Evolutionary conservation across 2,888 invertebrate genomes (phyloP), one percentile per base, ranked within the genome.

Genomic region (Caradrina kadenii): DNA sequence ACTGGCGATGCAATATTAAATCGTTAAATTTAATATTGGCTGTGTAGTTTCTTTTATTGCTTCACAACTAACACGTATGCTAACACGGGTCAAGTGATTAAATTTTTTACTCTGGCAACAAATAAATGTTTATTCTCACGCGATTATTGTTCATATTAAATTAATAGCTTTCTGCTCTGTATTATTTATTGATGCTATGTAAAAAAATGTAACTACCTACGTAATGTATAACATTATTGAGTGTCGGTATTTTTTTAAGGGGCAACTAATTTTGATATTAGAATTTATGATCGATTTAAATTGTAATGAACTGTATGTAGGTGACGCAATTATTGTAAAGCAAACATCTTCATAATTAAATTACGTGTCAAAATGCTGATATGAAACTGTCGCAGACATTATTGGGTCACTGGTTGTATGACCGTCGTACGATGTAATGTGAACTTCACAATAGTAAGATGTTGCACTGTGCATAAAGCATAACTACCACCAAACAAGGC

Each of bases 1-100:
- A 76, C 73, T 93, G 92, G 94, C 83, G 89, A 90, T 92, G 91
- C 93, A 91, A 90, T 94, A 95, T 95, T 94, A 94, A 91, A 94
- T 94, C 94, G 94, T 95, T 94, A 94, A 94, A 93, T 94, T 94
- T 96, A 94, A 95, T 95, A 96, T 94, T 95, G 92, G 92, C 92
- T 85, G 84, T 88, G 90, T 92, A 89, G 91, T 94, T 94, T 94
- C 92, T 94, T 93, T 93, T 94, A 94, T 95, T 95, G 92, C 94
- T 90, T 93, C 89, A 93, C 91, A 91, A 91, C 91, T 93, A 92
- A 93, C 93, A 89, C 92, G 89, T 91, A 90, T 90, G 90, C 91
- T 92, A 92, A 93, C 92, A 90, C 88, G 87, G 91, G 89, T 90
- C 91, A 88, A 90, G 89, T 93, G 92, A 92, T 93, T 93, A 91